Base-by-base conservation (phyloP, 1,140 invertebrate species). In the Zeugodacus cucurbitae region DNA sequence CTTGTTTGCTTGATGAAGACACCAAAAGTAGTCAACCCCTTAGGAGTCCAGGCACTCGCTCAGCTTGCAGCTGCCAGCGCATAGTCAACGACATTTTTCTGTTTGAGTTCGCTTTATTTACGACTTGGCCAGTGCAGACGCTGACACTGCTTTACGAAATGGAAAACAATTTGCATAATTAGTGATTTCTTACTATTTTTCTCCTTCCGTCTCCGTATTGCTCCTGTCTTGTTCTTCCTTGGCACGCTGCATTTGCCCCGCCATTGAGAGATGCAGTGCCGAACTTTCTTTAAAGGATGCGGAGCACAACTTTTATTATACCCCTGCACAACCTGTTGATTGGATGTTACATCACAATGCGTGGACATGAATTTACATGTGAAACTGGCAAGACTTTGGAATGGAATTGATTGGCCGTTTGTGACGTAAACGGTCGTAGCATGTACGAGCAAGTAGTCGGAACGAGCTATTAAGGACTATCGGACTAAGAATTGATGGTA, bases 101-200 rank as follows among this genome's bases (percentile, higher is more conserved):
- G n/a, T 44, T 82, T 3, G 10, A 41, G 20, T 82, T 82, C 41
- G 7, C 22, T 70, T 20, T 26, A 26, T 82, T 44, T 82, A 17
- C 41, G 8, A 48, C 37, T 82, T 48, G 37, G 74, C 70, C 22
- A n/a, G 17, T 11, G 8, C 29, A 14, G 37, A n/a, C 41, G 37
- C n/a, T 82, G 74, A 7, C n/a, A 22, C 41, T 54, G 74, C 41
- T 82, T 44, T 22, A 48, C 20, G 22, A 82, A 82, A 34, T 41
- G 74, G 74, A 54, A 82, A 82, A 82, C 74, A 82, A 82, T 82
- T 82, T 82, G 74, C 74, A 82, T 82, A 82, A 82, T 82, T 82
- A 82, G 74, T 82, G 74, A 82, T 82, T 82, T 82, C 74, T 82
- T 82, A n/a, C 41, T 6, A 20, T 48, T 48, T 54, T 74, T 41